phyloP scores from a whole-genome alignment of 2,888 invertebrate genomes.

The Drosophila mimica region DNA sequence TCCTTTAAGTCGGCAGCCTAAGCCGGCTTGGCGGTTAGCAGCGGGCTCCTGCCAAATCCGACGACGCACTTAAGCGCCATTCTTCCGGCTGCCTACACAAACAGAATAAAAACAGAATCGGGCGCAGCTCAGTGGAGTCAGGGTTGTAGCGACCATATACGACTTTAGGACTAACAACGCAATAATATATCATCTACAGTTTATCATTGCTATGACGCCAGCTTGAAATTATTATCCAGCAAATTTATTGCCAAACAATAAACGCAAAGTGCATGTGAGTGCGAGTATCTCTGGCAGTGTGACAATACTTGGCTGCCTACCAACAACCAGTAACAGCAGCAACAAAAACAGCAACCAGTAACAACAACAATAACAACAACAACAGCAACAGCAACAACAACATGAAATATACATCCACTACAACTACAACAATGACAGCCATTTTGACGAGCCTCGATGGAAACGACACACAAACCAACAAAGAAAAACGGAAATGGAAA shows the following conservation, averaged over 20 bases:
- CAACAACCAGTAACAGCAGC: slow-evolving; percentile 39
- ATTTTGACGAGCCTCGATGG: slow-evolving; percentile 65
- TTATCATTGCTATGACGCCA: slow-evolving; percentile 83
- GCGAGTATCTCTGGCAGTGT: slow-evolving; percentile 21
- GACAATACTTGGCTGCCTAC: slow-evolving; percentile 55
- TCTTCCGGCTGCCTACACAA: slow-evolving; percentile 56
- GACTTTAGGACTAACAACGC: slow-evolving; percentile 65
- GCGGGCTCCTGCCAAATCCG: slow-evolving; percentile 61
- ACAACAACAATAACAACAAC: slow-evolving; percentile 36
- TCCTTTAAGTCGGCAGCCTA: slow-evolving; percentile 42
- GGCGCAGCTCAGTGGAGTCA: not conserved
- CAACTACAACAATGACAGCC: slow-evolving; percentile 49
- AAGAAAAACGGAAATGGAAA: slow-evolving; percentile 13
- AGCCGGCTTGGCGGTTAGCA: slow-evolving; percentile 62
- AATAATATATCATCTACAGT: slow-evolving; percentile 83
- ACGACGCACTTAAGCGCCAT: slow-evolving; percentile 68
- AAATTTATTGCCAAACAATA: slow-evolving; percentile 82
- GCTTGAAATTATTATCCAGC: slow-evolving; percentile 82
- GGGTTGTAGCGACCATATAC: slow-evolving; percentile 59
- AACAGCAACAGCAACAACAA: slow-evolving; percentile 33
- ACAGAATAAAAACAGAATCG: slow-evolving; percentile 29
- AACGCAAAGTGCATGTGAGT: slow-evolving; percentile 58
- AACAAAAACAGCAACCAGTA: slow-evolving; percentile 22
- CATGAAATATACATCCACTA: slow-evolving; percentile 3
- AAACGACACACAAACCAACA: slow-evolving; percentile 38